Evolutionary conservation across 2,888 invertebrate genomes (phyloP), one percentile per base, ranked within the genome.

Genomic region (Gonocerus acuteangulatus): DNA sequence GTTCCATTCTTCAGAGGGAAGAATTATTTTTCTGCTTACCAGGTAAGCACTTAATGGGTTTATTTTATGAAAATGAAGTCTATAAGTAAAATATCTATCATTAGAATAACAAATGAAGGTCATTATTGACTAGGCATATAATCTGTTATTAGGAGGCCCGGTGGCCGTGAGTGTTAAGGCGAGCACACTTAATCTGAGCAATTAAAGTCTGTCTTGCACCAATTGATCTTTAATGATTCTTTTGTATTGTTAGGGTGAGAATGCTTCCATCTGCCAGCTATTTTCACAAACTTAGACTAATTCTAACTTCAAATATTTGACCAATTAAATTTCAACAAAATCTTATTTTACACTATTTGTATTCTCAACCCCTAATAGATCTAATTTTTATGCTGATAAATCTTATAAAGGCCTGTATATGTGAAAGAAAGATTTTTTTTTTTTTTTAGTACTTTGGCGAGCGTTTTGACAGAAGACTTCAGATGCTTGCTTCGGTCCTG

Each of bases 1-100:
- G 69, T 77, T 27, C 77, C 77, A 0, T 73, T 77, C 34, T 77
- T 76, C 67, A 73, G 74, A 60, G 70, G 72, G 48, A 69, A 75
- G 27, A 70, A 74, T 52, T 70, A 75, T 56, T 74, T 73, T 34
- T 76, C 75, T 6, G 75, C 75, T 1, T 75, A 75, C 65, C 73
- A 76, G 71, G 75, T 75, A 66, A 64, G 65, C 32, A 2, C 27
- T 23, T 15, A 3, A 27, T 16, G 21, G 52, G 1, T 7, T 13
- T 32, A 44, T 16, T 23, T 34, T 19, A 15, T 22, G 22, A 13
- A 3, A 19, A n/a, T n/a, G n/a, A n/a, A n/a, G n/a, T n/a, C n/a
- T n/a, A 34, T 34, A 34, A 34, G n/a, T 34, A 34, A 34, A 11
- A 34, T 34, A 34, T 34, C 36, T 34, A 34, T 34, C n/a, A 34